Percentiles rank a stretch among this genome's conserved stretches.
Evolutionary conservation across 2,888 invertebrate species (phyloP).

Genomic region (Hyalella azteca): DNA sequence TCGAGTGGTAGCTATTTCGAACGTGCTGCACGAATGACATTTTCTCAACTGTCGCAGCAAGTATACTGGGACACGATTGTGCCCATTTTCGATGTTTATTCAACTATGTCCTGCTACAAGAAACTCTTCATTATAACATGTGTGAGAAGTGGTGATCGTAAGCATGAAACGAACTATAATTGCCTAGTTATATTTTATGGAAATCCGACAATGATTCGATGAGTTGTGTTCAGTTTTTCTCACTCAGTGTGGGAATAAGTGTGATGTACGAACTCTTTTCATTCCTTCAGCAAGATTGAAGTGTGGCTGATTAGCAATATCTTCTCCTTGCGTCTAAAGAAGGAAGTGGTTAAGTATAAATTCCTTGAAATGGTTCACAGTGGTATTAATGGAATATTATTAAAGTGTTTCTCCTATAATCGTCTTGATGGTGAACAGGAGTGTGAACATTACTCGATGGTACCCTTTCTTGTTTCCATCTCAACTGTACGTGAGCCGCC

Average conservation of each 20-base stretch:
- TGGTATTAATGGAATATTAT: slow-evolving; percentile 7
- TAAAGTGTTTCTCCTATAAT: slow-evolving; percentile 23
- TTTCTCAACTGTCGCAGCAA: too few relatives aligned
- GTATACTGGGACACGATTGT: too few relatives aligned
- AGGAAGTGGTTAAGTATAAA: background rate
- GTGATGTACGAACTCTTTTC: too few relatives aligned
- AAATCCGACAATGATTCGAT: background rate
- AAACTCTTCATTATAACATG: too few relatives aligned
- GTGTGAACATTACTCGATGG: slow-evolving; percentile 1
- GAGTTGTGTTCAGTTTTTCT: background rate
- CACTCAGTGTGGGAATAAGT: background rate
- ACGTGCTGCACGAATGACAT: too few relatives aligned
- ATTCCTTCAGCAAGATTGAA: too few relatives aligned
- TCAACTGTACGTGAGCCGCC: background rate
- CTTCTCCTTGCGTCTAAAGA: too few relatives aligned
- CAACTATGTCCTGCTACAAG: too few relatives aligned
- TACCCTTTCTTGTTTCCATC: background rate
- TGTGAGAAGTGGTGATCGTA: background rate
- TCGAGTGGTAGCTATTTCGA: too few relatives aligned
- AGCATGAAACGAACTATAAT: background rate
- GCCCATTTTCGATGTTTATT: too few relatives aligned
- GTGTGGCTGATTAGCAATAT: too few relatives aligned
- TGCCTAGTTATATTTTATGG: background rate
- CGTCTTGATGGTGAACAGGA: background rate
- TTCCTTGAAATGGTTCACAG: background rate